Evolutionary conservation across 2,113 vertebrate species (phyloP).

Genomic region (Melanocharis versteri): DNA sequence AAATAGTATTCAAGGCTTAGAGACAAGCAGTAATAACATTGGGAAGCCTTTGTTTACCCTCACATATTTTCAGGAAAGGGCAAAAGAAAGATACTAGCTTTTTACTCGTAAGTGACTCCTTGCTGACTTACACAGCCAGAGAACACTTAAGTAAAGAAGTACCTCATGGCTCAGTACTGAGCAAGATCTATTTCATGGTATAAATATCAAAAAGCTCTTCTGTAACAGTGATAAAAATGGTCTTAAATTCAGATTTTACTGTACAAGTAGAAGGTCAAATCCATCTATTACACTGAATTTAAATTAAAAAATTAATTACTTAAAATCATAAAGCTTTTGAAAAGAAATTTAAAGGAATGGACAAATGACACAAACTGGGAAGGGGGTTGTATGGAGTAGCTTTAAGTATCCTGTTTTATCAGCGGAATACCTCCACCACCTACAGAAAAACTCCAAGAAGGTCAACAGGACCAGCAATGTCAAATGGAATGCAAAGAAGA

Average conservation of each 20-base stretch:
- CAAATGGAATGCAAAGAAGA: neutral
- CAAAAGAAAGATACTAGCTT: neutral
- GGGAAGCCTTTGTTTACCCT: neutral
- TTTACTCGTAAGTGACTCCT: neutral
- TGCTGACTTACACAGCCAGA: neutral
- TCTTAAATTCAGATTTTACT: neutral
- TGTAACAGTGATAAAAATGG: neutral
- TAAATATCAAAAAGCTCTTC: neutral
- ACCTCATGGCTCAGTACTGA: neutral
- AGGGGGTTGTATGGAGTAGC: fast-evolving
- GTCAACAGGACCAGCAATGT: neutral
- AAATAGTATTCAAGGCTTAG: neutral
- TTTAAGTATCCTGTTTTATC: neutral
- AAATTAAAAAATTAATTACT: neutral
- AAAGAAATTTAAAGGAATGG: neutral
- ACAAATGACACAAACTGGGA: neutral
- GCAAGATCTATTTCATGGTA: neutral
- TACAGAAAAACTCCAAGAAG: neutral
- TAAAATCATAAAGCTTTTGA: neutral
- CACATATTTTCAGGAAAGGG: neutral
- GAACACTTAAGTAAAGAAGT: neutral
- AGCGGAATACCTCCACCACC: neutral
- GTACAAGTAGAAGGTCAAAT: neutral
- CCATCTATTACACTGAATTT: neutral
- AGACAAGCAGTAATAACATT: neutral